phyloP scores from a whole-genome alignment of 2,113 vertebrate genomes.

The Neolamprologus ventralis region DNA sequence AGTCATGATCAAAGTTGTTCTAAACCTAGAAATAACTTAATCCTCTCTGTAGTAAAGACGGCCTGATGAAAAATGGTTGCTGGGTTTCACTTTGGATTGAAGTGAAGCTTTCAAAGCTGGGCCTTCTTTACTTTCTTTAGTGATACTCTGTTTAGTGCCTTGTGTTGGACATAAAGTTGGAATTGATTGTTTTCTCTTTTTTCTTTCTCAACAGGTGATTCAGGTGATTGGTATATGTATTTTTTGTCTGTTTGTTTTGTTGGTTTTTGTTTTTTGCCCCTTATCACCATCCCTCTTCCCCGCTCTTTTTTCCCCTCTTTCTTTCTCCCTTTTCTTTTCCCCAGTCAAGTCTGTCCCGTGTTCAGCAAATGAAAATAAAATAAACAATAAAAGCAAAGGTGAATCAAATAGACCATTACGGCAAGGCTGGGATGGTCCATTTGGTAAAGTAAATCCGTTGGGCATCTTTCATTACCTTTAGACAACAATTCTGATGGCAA shows the following conservation, averaged over 20 bases:
- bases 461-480: too few relatives aligned
- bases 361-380: too few relatives aligned
- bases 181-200: background rate
- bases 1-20: conserved; percentile 61
- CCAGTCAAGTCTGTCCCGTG: too few relatives aligned
- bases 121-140: conserved; percentile 15
- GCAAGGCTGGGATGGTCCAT: too few relatives aligned
- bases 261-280: background rate
- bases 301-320: background rate
- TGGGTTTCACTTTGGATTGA: conserved; percentile 46
- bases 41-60: conserved; percentile 42
- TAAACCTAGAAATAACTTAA: conserved; percentile 48
- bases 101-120: conserved; percentile 11
- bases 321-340: too few relatives aligned
- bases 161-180: background rate
- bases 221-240: background rate
- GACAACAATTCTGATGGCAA: background rate
- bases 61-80: conserved; percentile 19
- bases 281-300: background rate
- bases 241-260: background rate
- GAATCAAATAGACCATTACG: too few relatives aligned
- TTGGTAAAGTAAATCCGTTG: too few relatives aligned
- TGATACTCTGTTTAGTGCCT: background rate
- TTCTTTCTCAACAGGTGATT: background rate
- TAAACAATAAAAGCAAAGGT: too few relatives aligned